A percentile compares a stretch with the other conserved stretches of the same genome.
These are phyloP conservation scores for Rhabditophanes sp. DNA, from an alignment of 2,888 invertebrate genomes.

Conservation along the genomic window DNA sequence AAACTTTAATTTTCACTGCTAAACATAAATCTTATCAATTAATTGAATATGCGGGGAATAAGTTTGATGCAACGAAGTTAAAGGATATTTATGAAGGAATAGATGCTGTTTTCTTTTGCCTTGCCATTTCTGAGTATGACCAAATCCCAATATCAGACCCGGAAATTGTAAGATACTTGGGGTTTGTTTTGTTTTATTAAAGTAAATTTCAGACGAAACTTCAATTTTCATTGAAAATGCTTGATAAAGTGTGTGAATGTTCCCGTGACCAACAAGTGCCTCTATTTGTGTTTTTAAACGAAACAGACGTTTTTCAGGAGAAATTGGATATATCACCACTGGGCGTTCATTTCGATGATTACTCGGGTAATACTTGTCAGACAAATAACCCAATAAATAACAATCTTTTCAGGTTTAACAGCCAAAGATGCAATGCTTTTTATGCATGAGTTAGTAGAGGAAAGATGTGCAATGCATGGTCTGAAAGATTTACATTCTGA, in stretches of 20 bases:
- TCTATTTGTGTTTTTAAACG: conserved; percentile 28
- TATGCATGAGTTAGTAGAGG: conserved; percentile 15
- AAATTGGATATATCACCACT: conserved; percentile 20
- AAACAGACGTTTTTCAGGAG: conserved; percentile 28
- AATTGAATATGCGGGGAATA: too few species aligned
- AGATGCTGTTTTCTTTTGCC: conserved; percentile 32
- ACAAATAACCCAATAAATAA: neutral
- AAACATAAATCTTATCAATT: conserved; percentile 25
- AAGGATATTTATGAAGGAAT: conserved; percentile 24
- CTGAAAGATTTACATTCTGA: too few species aligned
- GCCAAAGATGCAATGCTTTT: conserved; percentile 24
- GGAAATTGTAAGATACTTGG: conserved; percentile 4
- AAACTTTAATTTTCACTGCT: conserved; percentile 22
- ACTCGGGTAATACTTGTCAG: conserved; percentile 10
- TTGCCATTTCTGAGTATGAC: conserved; percentile 32
- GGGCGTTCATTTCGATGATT: conserved; percentile 15
- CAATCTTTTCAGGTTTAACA: conserved; percentile 14
- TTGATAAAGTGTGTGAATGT: conserved; percentile 18
- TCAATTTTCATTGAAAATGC: conserved; percentile 18
- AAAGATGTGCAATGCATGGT: conserved; percentile 5
- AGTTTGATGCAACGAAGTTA: neutral
- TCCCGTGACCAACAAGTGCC: conserved; percentile 20
- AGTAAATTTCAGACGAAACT: conserved; percentile 17
- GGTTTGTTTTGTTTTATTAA: neutral
- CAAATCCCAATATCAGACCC: conserved; percentile 17